Base-by-base conservation (phyloP, 2,113 vertebrate species). In the Istiophorus platypterus region DNA sequence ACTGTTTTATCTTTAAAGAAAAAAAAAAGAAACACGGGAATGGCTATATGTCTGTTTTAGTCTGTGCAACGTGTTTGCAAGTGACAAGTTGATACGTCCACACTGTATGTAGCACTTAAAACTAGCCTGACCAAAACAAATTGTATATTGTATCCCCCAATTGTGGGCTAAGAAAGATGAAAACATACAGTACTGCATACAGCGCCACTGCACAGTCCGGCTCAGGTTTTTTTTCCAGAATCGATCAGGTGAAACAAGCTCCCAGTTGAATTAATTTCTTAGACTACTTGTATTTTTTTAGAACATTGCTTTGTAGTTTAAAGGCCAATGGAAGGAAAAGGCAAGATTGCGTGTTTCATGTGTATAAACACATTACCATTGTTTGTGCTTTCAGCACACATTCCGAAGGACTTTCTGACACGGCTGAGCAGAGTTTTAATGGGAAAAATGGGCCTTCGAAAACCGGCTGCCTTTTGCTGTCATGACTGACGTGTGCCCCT, bases 61-160 rank as follows among this genome's bases (percentile, higher is more conserved):
- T 70, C n/a, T 69, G 83, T 84, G 66, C 72, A 69, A 79, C 61
- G 66, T 89, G 74, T 88, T 81, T 82, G 58, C 24, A 70, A 69
- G 74, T 76, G 58, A 49, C n/a, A 45, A 51, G 73, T 78, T 51
- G 34, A 65, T 52, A 52, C 1, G 41, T 76, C 37, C 11, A 66
- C 41, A 63, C 29, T 71, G 9, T 82, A 88, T 82, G 92, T 93
- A 93, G 92, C 92, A 89, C 77, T 85, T 20, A 82, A 69, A 81
- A 68, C 63, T 90, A 92, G 61, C 72, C 59, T 26, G 83, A 87
- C 72, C 80, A 65, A 72, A 86, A 86, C 39, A 72, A 52, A 57
- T 42, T 71, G 22, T 15, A 66, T 41, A 20, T 27, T 18, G 24
- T 34, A 57, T 78, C 31, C 62, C 57, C 34, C 59, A 84, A 76